Percentiles rank a stretch among this genome's conserved stretches.
These are phyloP conservation scores for Prochilodus magdalenae DNA, from an alignment of 2,113 vertebrate species.

Conservation along the genomic window DNA sequence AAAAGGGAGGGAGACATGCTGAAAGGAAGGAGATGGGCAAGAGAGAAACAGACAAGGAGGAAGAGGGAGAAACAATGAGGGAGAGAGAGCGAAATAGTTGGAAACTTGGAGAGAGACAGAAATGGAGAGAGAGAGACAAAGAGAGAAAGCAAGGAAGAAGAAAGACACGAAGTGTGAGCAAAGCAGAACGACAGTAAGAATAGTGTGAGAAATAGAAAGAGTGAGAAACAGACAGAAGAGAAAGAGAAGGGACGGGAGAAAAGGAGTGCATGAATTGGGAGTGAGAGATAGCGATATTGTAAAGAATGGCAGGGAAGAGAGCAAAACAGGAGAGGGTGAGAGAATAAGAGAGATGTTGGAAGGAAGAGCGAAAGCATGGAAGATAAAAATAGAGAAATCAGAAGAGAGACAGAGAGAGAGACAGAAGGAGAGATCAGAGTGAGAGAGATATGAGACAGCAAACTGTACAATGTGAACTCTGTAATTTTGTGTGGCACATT, in stretches of 20 bases:
- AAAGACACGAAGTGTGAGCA: background rate
- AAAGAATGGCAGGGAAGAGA: slow-evolving; percentile 1
- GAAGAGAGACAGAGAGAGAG: background rate
- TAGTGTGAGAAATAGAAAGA: too few species aligned
- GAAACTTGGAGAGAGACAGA: slow-evolving; percentile 9
- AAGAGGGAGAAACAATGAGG: background rate
- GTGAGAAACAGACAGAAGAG: background rate
- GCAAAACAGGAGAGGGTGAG: slow-evolving; percentile 7
- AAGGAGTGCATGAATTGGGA: too few species aligned
- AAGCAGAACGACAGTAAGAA: background rate
- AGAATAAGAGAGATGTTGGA: background rate
- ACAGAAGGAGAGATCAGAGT: background rate
- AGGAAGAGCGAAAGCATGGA: too few species aligned
- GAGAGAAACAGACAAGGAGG: background rate
- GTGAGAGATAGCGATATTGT: background rate
- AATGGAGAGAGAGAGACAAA: background rate
- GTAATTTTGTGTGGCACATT: slow-evolving; percentile 6
- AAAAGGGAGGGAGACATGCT: background rate
- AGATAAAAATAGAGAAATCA: background rate
- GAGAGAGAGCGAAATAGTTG: background rate
- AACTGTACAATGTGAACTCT: background rate
- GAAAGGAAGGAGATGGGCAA: too few species aligned
- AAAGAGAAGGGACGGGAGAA: background rate
- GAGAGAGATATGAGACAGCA: background rate
- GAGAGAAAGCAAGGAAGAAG: slow-evolving; percentile 1